Conservation (phyloP, 2,888 invertebrate species). For the Phaedon cochleariae region DNA sequence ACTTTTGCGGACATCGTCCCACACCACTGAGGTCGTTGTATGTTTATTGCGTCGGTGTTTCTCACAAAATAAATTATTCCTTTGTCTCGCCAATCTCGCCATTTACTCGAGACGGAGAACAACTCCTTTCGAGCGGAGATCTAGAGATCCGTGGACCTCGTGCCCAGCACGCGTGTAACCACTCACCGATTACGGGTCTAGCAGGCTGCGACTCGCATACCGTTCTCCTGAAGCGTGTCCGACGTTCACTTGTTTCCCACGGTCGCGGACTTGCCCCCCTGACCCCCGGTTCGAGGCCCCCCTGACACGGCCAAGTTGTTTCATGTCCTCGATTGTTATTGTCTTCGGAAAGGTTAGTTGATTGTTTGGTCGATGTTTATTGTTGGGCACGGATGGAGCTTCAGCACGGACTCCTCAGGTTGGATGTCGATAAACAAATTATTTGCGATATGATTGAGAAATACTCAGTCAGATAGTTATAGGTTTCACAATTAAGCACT, state of each 20-base stretch:
- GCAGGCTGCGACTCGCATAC: conserved; percentile 52
- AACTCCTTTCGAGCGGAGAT: conserved; percentile 20
- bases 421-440: too few relatives aligned
- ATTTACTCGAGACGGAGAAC: conserved; percentile 13
- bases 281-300: conserved; percentile 23
- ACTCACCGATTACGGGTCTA: conserved; percentile 48
- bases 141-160: conserved; percentile 45
- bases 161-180: conserved; percentile 57
- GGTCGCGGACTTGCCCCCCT: conserved; percentile 41
- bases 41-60: not conserved
- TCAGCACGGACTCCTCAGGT: too few relatives aligned
- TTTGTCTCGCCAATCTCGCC: conserved; percentile 20
- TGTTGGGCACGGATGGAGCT: too few relatives aligned
- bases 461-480: too few relatives aligned
- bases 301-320: conserved; percentile 26
- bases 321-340: conserved; percentile 29
- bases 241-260: conserved; percentile 58
- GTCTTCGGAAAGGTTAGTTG: not conserved
- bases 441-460: too few relatives aligned
- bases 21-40: not conserved
- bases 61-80: conserved; percentile 8
- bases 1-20: not conserved
- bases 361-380: not conserved
- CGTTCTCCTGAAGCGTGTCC: conserved; percentile 56
- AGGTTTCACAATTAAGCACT: too few relatives aligned